These are phyloP conservation scores for Nilaparvata lugens DNA, from an alignment of 1,140 invertebrate genomes.

Conservation along the genomic window DNA sequence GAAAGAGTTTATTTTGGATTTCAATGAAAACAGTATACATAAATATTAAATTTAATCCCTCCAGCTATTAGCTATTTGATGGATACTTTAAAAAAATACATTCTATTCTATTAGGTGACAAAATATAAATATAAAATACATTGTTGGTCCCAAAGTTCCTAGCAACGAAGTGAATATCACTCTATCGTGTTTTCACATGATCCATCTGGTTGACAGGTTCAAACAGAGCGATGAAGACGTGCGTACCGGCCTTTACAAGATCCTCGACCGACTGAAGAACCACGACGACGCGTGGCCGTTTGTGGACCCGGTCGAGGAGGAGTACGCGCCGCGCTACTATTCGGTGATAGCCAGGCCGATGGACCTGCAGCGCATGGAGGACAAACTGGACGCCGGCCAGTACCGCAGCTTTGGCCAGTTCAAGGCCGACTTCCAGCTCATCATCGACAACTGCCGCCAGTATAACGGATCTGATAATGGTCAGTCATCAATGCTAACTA, in stretches of 20 bases:
- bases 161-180: no score
- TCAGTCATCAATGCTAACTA: conserved; percentile 36
- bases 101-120: no score
- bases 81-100: no score
- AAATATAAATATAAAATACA: no score
- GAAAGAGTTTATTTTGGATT: no score
- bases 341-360: conserved; percentile 67
- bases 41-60: no score
- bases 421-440: conserved; percentile 77
- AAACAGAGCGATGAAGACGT: conserved; percentile 70
- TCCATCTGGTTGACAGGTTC: conserved; percentile 51
- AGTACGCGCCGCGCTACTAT: conserved; percentile 83
- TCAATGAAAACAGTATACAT: no score
- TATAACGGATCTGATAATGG: conserved; percentile 90
- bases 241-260: conserved; percentile 80
- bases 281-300: conserved; percentile 90
- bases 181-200: no score
- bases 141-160: no score
- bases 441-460: conserved; percentile 81
- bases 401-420: conserved; percentile 74
- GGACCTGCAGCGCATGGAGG: conserved; percentile 82
- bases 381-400: conserved; percentile 66
- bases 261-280: conserved; percentile 70
- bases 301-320: conserved; percentile 80
- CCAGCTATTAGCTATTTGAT: no score